Base-by-base conservation (phyloP, 2,888 invertebrate species). In the Lysandra bellargus region DNA sequence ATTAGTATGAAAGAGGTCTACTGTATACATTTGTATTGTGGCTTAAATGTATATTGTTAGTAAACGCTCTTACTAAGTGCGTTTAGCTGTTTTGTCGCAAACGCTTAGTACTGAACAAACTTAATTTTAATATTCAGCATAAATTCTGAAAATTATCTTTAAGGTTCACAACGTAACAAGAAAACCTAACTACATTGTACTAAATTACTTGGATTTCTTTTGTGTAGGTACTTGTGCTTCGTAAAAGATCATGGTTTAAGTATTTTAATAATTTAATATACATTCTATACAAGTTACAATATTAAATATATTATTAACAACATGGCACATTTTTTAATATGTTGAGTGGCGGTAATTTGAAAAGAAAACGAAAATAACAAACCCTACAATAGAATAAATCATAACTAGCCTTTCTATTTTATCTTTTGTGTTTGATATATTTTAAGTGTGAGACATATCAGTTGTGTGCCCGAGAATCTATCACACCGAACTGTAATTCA, bases 401-500 rank as follows among this genome's bases (percentile, higher is more conserved):
- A 76, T 76, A 76, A 76, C 30, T 76, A 33, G 76, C 33, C 33
- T 76, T 57, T 76, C 76, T 53, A 7, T 76, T 57, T 76, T 75
- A 76, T 76, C 57, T 76, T 76, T 57, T 76, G 80, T 78, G 78
- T 82, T 82, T 81, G 79, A 82, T 82, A 79, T 82, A 82, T 79
- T 79, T 80, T 81, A 82, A 75, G 80, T 78, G 79, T 82, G 80
- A 80, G 80, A 81, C 79, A 80, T 82, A 77, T 79, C 79, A 69
- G 74, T 79, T 75, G 60, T 40, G 69, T 73, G 23, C 23, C 23
- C 1, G 72, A 33, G 49, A 79, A 79, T 9, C 79, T 84, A 30
- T 89, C 78, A 90, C 89, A 91, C 91, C 87, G 86, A 82, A 79
- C 23, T 77, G 79, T 79, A 79, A 78, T 40, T 30, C 30, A 61